Conservation (phyloP, 2,888 invertebrate genomes). For the Tetragonisca angustula region DNA sequence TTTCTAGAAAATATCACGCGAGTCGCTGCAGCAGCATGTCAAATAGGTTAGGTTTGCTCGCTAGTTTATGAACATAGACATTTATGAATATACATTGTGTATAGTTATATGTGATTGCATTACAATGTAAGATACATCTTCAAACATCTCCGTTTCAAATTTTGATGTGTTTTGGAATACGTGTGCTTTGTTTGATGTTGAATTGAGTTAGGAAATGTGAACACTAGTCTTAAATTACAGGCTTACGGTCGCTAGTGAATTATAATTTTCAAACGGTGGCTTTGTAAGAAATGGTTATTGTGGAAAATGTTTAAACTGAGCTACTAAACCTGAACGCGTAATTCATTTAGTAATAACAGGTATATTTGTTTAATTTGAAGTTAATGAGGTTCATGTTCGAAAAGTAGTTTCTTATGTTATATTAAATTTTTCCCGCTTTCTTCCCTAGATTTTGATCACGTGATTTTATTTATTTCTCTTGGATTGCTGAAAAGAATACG, state of each 20-base stretch:
- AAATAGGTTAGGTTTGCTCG: slow-evolving; percentile 41
- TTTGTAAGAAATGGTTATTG: neutral
- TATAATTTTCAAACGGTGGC: neutral
- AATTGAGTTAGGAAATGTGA: neutral
- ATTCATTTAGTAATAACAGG: neutral
- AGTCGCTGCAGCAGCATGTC: slow-evolving; percentile 45
- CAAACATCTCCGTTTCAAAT: neutral
- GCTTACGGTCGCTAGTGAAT: neutral
- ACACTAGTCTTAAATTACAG: neutral
- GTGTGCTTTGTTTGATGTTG: neutral
- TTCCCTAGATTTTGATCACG: neutral
- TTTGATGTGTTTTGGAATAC: neutral
- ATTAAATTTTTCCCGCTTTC: neutral
- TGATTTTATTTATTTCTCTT: neutral
- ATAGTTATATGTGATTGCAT: neutral
- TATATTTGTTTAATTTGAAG: neutral
- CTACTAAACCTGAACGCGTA: neutral
- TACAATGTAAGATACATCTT: too few species aligned
- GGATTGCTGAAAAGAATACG: neutral
- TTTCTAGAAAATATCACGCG: slow-evolving; percentile 51
- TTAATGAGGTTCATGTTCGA: neutral
- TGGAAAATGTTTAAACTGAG: neutral
- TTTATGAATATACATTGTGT: too few species aligned
- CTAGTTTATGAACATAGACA: slow-evolving; percentile 15
- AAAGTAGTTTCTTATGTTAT: neutral